A percentile compares a stretch with the other conserved stretches of the same genome.
These are phyloP conservation scores for Cephalopholis sonnerati DNA, from an alignment of 2,113 vertebrate genomes.

Conservation along the genomic window DNA sequence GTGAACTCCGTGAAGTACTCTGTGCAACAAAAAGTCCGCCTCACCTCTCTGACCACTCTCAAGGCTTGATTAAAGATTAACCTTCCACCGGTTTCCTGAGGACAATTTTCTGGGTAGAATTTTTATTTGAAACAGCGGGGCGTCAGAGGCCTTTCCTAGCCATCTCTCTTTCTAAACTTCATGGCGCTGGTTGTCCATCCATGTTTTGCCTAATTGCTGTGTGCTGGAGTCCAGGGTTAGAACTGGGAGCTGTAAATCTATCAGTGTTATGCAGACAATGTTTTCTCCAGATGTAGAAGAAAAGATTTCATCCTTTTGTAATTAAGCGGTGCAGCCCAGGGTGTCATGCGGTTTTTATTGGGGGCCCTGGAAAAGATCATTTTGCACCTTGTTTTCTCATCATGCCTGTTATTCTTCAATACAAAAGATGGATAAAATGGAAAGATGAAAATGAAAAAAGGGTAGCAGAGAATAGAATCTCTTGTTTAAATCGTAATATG, in stretches of 20 bases:
- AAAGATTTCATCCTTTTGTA: conserved; percentile 89
- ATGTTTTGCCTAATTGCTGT: conserved; percentile 85
- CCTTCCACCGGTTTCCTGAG: conserved; percentile 33
- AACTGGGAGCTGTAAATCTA: conserved; percentile 87
- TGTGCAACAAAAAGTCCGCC: conserved; percentile 4
- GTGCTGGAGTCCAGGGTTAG: conserved; percentile 78
- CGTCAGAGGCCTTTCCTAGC: conserved; percentile 44
- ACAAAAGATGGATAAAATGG: conserved; percentile 72
- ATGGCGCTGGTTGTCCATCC: conserved; percentile 72
- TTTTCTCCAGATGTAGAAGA: conserved; percentile 88
- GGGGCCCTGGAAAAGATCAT: conserved; percentile 86
- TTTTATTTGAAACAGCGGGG: conserved; percentile 62
- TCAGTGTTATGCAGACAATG: conserved; percentile 84
- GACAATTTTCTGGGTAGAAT: conserved; percentile 15
- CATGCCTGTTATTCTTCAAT: conserved; percentile 79
- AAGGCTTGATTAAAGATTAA: conserved; percentile 31
- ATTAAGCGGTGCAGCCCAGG: conserved; percentile 86
- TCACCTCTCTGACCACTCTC: conserved; percentile 44
- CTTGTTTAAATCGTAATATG: conserved; percentile 74
- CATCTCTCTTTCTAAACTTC: conserved; percentile 66
- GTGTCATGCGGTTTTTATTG: conserved; percentile 89
- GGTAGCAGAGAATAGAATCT: conserved; percentile 61
- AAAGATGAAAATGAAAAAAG: conserved; percentile 67
- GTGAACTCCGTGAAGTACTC: not conserved
- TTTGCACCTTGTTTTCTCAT: conserved; percentile 90